These are phyloP conservation scores for Drosophila saltans DNA, from an alignment of 1,140 invertebrate genomes.

Conservation along the genomic window DNA sequence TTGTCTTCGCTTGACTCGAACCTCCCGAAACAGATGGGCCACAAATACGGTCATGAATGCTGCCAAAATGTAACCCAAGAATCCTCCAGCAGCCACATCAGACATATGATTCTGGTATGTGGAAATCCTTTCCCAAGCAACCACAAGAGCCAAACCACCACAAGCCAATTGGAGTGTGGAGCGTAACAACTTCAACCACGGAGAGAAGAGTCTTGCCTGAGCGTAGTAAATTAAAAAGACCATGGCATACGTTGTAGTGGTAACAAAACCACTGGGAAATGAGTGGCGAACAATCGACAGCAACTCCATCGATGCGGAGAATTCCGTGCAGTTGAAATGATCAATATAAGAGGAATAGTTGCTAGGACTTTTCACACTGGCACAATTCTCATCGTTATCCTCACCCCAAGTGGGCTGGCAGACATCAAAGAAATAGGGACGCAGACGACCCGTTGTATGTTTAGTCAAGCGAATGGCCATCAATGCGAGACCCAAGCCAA, in stretches of 20 bases:
- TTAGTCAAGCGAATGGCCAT: constrained; percentile 56
- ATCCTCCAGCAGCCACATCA: constrained; percentile 58
- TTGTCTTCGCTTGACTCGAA: constrained; percentile 64
- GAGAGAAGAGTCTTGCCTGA: constrained; percentile 60
- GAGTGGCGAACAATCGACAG: constrained; percentile 64
- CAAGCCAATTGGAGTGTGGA: constrained; percentile 56
- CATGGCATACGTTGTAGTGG: constrained; percentile 68
- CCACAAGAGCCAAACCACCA: constrained; percentile 45
- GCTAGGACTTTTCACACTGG: not conserved
- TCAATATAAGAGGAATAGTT: constrained; percentile 47
- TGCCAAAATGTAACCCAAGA: constrained; percentile 47
- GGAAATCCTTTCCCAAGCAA: constrained; percentile 60
- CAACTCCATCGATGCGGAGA: constrained; percentile 60
- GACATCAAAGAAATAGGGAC: constrained; percentile 72
- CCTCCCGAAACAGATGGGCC: constrained; percentile 54
- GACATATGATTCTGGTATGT: constrained; percentile 66
- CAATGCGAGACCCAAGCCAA: constrained; percentile 58
- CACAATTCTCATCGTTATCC: constrained; percentile 24
- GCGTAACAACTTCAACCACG: constrained; percentile 58
- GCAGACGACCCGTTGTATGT: constrained; percentile 56
- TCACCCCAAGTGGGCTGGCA: constrained; percentile 68
- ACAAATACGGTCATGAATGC: constrained; percentile 54
- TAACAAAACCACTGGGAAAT: constrained; percentile 71
- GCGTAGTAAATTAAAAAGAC: constrained; percentile 64
- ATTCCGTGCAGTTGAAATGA: constrained; percentile 61